Evolutionary conservation across 2,797 vertebrate genomes (phyloP).

Genomic region (Pantherophis alleghaniensis): DNA sequence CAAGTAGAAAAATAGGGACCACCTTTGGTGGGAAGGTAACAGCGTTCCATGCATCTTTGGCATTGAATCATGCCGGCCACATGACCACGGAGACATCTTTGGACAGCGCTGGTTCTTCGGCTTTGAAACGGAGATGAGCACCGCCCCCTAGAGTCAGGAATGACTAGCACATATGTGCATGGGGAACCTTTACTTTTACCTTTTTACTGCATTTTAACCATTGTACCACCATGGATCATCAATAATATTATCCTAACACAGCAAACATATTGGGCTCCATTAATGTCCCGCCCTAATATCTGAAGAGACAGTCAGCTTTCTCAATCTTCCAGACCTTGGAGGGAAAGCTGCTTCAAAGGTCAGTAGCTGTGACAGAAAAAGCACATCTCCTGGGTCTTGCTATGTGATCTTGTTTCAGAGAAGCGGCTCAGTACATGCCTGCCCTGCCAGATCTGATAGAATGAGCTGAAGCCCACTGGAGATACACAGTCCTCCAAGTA

Average conservation of each 20-base stretch:
- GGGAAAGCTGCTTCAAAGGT: not conserved
- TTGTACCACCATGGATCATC: not conserved
- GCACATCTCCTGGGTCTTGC: not conserved
- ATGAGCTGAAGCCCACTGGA: not conserved
- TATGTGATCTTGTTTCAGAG: not conserved
- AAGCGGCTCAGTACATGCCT: not conserved
- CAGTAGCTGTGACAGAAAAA: not conserved
- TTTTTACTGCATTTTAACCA: not conserved
- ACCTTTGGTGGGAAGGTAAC: no score
- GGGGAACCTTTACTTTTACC: no score
- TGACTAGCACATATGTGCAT: no score
- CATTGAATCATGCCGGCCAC: no score
- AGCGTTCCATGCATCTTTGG: rapidly evolving
- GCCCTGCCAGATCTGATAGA: not conserved
- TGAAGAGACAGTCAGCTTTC: not conserved
- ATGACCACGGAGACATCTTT: no score
- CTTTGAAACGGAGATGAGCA: no score
- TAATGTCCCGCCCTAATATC: not conserved
- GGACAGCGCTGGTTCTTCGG: no score
- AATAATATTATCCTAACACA: not conserved
- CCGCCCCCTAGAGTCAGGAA: no score
- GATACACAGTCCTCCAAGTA: not conserved
- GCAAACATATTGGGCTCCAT: not conserved
- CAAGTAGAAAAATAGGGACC: no score
- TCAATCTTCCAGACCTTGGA: not conserved